Base-by-base conservation (phyloP, 2,113 vertebrate genomes). In the Istiophorus platypterus region DNA sequence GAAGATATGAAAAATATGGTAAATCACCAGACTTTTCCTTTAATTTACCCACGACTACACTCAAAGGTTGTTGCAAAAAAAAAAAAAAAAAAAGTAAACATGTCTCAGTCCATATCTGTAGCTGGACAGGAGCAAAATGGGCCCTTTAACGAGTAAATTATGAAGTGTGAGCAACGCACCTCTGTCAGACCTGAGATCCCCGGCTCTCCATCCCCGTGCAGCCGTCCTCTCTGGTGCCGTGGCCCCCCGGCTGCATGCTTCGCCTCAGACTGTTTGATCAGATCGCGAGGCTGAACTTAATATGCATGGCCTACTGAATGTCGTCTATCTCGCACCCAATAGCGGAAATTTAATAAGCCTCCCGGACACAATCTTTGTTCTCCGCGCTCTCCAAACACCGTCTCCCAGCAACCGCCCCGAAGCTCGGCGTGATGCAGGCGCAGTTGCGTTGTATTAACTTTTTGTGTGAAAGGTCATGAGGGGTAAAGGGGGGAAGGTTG, bases 291-390 rank as follows among this genome's bases (percentile, higher is more conserved):
- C 45, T 24, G 15, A 57, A n/a, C 66, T 76, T 67, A 73, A 68
- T 42, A n/a, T 63, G 61, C 20, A 13, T 1, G 27, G 63, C 27
- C 18, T 3, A 1, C 62, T 61, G 51, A 45, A 51, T 76, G 49
- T n/a, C 51, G 54, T 15, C 68, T 39, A 22, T 78, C 78, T 75
- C 45, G 0, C 39, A 62, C 37, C 18, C 59, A 7, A 10, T 26
- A n/a, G 45, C 22, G 91, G 91, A 94, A 94, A 94, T 94, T 93
- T 92, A 94, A 95, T 95, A 84, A 93, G 47, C 85, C 85, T 47
- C 52, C 54, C 65, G 74, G 20, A 58, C 65, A 11, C 67, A 63
- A 68, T 81, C 75, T 83, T 34, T 86, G 72, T 75, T 59, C n/a
- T 39, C 17, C 29, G 20, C 49, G 11, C 85, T 95, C 39, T 84